phyloP scores from a whole-genome alignment of 2,888 invertebrate species.

The Calameuta idolon region DNA sequence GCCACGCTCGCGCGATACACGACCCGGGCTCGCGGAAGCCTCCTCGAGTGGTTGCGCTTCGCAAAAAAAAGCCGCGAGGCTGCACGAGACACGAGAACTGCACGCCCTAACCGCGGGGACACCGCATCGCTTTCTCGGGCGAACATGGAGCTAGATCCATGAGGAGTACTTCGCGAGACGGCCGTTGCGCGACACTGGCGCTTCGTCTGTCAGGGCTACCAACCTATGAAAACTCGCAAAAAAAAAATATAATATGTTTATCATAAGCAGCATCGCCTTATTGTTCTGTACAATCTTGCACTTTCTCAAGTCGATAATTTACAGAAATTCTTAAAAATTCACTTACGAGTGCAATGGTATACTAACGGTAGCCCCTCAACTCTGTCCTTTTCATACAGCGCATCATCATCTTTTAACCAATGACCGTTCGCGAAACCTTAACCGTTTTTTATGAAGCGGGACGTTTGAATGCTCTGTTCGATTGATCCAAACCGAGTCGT shows the following conservation, averaged over 20 bases:
- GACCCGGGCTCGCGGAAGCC: conserved; percentile 5
- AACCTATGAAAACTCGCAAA: background rate
- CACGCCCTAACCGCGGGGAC: conserved; percentile 64
- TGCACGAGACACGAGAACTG: conserved; percentile 54
- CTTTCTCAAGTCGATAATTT: background rate
- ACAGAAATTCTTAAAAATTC: background rate
- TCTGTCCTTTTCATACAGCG: background rate
- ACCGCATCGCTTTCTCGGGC: conserved; percentile 64
- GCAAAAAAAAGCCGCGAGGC: conserved; percentile 42
- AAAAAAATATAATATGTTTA: background rate
- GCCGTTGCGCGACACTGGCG: conserved; percentile 33
- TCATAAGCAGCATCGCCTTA: background rate
- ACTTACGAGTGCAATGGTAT: background rate
- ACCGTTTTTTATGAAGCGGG: background rate
- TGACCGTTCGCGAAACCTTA: background rate
- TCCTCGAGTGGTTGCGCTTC: conserved; percentile 17
- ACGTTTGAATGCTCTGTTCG: background rate
- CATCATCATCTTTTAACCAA: background rate
- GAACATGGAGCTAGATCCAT: conserved; percentile 62
- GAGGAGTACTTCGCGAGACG: conserved; percentile 48
- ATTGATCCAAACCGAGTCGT: background rate
- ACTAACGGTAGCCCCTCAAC: background rate
- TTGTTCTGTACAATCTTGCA: background rate
- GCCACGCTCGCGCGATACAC: conserved; percentile 7
- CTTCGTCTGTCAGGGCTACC: background rate